Evolutionary conservation across 2,113 vertebrate species (phyloP), one percentile per base, ranked within the genome.

Genomic region (Suncus etruscus): DNA sequence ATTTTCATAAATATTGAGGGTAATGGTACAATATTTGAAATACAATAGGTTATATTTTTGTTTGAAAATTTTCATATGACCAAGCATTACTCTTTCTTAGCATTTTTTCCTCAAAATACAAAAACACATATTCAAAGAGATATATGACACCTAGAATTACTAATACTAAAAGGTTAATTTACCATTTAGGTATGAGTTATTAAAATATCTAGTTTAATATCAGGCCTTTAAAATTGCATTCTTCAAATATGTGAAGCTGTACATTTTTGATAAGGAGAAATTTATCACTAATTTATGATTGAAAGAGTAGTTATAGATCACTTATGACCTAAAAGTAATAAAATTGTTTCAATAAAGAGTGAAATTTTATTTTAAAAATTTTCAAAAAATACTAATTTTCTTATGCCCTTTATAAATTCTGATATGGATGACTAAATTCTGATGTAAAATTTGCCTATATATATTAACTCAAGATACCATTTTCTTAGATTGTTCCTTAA

Each of bases 401-500:
- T 65, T 74, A 79, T 39, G 27, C 5, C 3, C 8, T 86, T 91
- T 10, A 77, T 25, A 22, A 74, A 73, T 27, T 79, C 1, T 51
- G 27, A 73, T 86, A 96, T 79, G 68, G 73, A 54, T 45, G 69
- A 39, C 39, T 39, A 39, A 39, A 39, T 39, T 39, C 39, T 39
- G 3, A 39, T 39, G 39, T 3, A 39, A 39, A 39, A 3, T 39
- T 39, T 39, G 39, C 39, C 39, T 39, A 39, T 3, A 39, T 39
- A 27, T 74, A 47, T 48, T 51, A 75, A 70, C 18, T 90, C 7
- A 90, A 61, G 54, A 1, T 14, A 76, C 18, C 68, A 0, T 68
- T 86, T 1, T 81, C 11, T 24, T 25, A n/a, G 7, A 20, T 80
- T 63, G 12, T 5, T 69, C 4, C 47, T 39, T 95, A 87, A 89